Evolutionary conservation across 1,140 invertebrate genomes (phyloP), one percentile per base, ranked within the genome.

Genomic region (Vanessa atalanta): DNA sequence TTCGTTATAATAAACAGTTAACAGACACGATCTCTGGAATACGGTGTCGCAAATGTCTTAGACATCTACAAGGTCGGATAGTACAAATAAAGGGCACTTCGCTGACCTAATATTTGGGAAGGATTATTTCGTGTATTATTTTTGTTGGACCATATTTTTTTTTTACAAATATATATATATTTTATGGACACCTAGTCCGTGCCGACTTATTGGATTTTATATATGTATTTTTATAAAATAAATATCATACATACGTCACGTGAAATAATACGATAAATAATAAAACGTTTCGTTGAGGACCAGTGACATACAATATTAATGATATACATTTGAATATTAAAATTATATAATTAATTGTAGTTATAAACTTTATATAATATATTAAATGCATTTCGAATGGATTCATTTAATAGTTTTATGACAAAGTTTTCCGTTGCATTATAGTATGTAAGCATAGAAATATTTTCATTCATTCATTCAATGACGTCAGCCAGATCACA

Each of bases 41-140:
- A 72, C 53, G 60, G 20, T 57, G 70, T 72, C 70, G 53, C 50
- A 66, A 61, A 72, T 60, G 71, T 66, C 50, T 47, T 61, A 16
- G 23, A 65, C 64, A 43, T 61, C 55, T 65, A 23, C 53, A 72
- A 67, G 53, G 65, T 64, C 47, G 53, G 11, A 66, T 12, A 31
- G 65, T 47, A 60, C 71, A 67, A 72, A 72, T 72, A 61, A 72
- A 72, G 70, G 63, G 37, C 71, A 67, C 37, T 72, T 72, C 60
- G 51, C 43, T 72, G 65, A 47, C 65, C 47, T 48, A 57, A 72
- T 72, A 72, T 72, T 72, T 72, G 47, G 20, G 12, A 16, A 60
- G 65, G 53, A 31, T 67, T 60, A 66, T 72, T 47, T 66, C 55
- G 47, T 47, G 15, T 53, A 65, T 60, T 66, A 23, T 61, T n/a